Evolutionary conservation across 92 coral and sea anemone species (phyloP), one percentile per base, ranked within the genome.

Genomic region (Muricea muricata): DNA sequence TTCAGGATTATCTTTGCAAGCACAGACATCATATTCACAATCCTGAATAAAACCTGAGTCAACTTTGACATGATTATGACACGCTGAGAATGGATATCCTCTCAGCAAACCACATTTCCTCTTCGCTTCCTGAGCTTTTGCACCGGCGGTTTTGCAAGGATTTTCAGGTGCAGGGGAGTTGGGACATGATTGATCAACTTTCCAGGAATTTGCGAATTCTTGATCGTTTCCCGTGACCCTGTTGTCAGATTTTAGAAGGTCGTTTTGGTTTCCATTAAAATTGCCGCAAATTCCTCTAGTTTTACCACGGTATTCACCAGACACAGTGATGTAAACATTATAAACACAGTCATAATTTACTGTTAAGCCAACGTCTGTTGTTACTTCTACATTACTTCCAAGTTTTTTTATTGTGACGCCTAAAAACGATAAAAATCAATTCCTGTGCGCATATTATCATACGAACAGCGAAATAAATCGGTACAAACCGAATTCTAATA

Each of bases 21-120:
- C 70, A 29, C 83, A 78, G 13, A 78, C 83, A 41, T 78, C 83
- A 58, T 56, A 78, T 55, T 78, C 83, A 26, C 83, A 78, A 39
- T 56, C 71, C 26, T 78, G 83, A 20, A 78, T 78, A 14, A 78
- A 78, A 17, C 83, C 71, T 21, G 48, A 61, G 41, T 78, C 72
- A 1, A 63, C 69, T 24, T 78, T 56, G 6, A 78, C 83, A 56
- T 61, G 30, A 34, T 58, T 35, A 26, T 78, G 83, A n/a, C 83
- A 78, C 9, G 37, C 50, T 11, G 83, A 56, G 33, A 78, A 78
- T 3, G 83, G 83, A 9, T 0, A 9, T 32, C 8, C n/a, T 65
- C 45, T 78, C 46, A 78, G 34, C 33, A 78, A 10, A 23, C 47
- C 48, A 57, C 71, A 78, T 78, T 78, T 78, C 46, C 25, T 78